These are phyloP conservation scores for Polymixis lichenea DNA, from an alignment of 2,888 invertebrate genomes.

Conservation along the genomic window DNA sequence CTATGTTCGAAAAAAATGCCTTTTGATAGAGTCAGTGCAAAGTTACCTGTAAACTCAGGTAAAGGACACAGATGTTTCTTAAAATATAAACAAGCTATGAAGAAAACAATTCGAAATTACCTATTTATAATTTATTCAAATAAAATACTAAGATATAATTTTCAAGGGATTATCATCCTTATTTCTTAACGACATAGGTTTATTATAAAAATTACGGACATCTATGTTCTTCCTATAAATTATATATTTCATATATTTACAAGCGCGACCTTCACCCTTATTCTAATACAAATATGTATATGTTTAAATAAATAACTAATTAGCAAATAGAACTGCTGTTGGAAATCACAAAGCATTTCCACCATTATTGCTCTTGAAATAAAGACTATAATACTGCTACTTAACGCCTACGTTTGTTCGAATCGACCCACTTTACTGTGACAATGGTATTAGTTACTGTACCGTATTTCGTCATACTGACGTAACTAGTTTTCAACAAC, in stretches of 20 bases:
- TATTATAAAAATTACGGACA: too few species aligned
- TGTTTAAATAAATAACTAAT: constrained; percentile 29
- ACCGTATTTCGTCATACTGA: constrained; percentile 43
- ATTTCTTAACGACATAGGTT: neutral
- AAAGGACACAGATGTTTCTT: neutral
- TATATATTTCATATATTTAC: constrained; percentile 6
- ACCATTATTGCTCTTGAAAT: neutral
- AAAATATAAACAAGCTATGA: neutral
- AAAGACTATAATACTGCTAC: constrained; percentile 12
- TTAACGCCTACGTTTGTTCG: constrained; percentile 42
- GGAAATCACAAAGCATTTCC: neutral
- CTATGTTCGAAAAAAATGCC: too few species aligned
- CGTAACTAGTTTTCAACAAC: constrained; percentile 43
- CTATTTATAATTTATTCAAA: too few species aligned
- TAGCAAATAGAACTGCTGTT: neutral
- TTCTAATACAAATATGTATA: constrained; percentile 24
- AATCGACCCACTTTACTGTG: constrained; percentile 58
- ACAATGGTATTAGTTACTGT: constrained; percentile 53
- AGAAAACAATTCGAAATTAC: neutral
- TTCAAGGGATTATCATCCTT: constrained; percentile 13
- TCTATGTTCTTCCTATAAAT: constrained; percentile 2
- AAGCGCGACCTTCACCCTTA: constrained; percentile 31
- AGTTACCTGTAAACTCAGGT: neutral
- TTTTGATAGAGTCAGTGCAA: neutral
- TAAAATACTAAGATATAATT: neutral